Percentiles rank a stretch among this genome's conserved stretches.
Conservation (phyloP, 2,888 invertebrate genomes). For the Aelia acuminata region DNA sequence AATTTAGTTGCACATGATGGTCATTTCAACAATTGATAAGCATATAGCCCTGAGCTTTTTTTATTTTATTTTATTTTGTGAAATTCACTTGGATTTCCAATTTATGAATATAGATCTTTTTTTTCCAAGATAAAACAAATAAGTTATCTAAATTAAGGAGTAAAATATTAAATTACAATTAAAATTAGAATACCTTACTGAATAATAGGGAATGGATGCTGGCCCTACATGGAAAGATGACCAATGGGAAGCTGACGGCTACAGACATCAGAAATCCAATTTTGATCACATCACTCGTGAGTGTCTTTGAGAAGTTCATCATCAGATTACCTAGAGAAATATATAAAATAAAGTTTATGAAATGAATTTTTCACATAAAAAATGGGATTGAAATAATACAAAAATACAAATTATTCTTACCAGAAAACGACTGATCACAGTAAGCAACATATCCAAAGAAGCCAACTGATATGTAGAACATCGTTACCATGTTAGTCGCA, state of each 20-base stretch:
- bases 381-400: not conserved
- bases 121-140: no score
- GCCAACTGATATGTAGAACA: constrained; percentile 91
- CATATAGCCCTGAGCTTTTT: no score
- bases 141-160: no score
- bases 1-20: no score
- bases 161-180: not conserved
- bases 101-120: no score
- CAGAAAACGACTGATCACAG: constrained; percentile 81
- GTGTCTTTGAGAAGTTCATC: constrained; percentile 85
- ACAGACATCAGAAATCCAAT: constrained; percentile 94
- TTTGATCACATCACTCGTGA: constrained; percentile 91
- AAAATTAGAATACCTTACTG: constrained; percentile 67
- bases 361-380: not conserved
- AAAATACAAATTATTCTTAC: constrained; percentile 68
- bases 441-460: constrained; percentile 95
- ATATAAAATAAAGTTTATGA: not conserved
- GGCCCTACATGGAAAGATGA: constrained; percentile 95
- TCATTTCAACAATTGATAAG: no score
- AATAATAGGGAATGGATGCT: constrained; percentile 93
- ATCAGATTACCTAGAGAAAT: constrained; percentile 85
- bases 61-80: no score
- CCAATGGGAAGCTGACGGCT: constrained; percentile 96
- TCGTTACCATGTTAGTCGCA: constrained; percentile 92
- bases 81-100: no score